Evolutionary conservation across 2,888 invertebrate genomes (phyloP), one percentile per base, ranked within the genome.

Genomic region (Phaonia tiefii): DNA sequence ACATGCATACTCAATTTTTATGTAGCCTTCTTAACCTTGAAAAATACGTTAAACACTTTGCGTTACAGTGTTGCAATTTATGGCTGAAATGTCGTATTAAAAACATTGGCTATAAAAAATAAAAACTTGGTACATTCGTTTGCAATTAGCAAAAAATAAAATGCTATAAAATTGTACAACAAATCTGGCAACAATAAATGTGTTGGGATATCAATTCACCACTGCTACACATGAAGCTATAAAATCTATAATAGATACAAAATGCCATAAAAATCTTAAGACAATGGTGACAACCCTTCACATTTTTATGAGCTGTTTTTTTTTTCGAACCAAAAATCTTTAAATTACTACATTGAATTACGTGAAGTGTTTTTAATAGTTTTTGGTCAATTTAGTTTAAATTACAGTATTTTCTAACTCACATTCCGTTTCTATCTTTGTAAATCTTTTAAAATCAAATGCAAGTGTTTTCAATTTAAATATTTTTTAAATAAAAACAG

Each of bases 1-100:
- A n/a, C n/a, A n/a, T 15, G 15, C 5, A 15, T 2, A 5, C 7
- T 13, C 1, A 20, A 20, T 22, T 63, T 74, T 58, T 51, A 70
- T 71, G 66, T 51, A 67, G 65, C 69, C 63, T 71, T n/a, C n/a
- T n/a, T 51, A n/a, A n/a, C 80, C 80, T 80, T 80, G 69, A 69
- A 69, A 20, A 37, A 15, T 17, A 44, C 31, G n/a, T n/a, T 26
- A 46, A 1, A 7, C 51, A n/a, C 46, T 73, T 25, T 51, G 66
- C 54, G 44, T 44, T 74, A 17, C 46, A 63, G 31, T 31, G 44
- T 58, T n/a, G 8, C n/a, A 75, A 10, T 76, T 80, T 80, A 76
- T 66, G 56, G n/a, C 37, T 49, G 5, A 76, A 51, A 51, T 56
- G n/a, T 31, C 67, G 10, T 44, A 13, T 5, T n/a, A n/a, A 78